These are phyloP conservation scores for Hephaestus fuliginosus DNA, from an alignment of 2,797 vertebrate genomes.

Conservation along the genomic window DNA sequence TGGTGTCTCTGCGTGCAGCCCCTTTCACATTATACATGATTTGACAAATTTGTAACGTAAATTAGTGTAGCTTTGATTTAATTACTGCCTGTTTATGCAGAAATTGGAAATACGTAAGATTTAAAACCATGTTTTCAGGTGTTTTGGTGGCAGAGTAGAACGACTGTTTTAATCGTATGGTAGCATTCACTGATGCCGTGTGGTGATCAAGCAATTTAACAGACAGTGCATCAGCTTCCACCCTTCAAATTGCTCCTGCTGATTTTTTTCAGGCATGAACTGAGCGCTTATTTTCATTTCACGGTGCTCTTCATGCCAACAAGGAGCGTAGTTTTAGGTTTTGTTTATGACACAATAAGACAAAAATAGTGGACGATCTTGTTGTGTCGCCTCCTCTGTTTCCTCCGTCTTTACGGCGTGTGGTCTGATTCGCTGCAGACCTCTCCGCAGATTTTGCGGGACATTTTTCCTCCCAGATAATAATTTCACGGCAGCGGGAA, in stretches of 20 bases:
- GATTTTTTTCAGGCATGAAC: neutral
- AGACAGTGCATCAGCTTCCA: neutral
- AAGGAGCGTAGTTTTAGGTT: neutral
- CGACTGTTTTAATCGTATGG: too few species aligned
- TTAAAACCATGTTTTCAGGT: neutral
- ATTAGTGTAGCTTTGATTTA: neutral
- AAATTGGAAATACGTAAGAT: neutral
- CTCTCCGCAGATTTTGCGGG: neutral
- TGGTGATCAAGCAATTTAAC: slow-evolving; percentile 2
- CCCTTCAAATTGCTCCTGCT: slow-evolving; percentile 1
- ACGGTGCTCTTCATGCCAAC: neutral
- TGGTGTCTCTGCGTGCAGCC: neutral
- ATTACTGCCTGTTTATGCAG: too few species aligned
- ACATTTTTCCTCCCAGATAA: neutral
- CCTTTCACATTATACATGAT: neutral
- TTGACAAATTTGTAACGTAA: neutral
- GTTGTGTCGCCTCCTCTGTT: neutral
- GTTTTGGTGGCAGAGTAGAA: neutral
- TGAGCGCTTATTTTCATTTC: slow-evolving; percentile 12
- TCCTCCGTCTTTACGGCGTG: neutral
- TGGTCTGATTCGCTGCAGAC: neutral
- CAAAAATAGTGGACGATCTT: neutral
- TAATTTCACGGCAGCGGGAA: neutral
- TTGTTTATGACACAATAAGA: slow-evolving; percentile 17
- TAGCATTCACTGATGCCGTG: neutral